Conservation (phyloP, 1,140 invertebrate genomes). For the Aphelenchoides avenae region DNA sequence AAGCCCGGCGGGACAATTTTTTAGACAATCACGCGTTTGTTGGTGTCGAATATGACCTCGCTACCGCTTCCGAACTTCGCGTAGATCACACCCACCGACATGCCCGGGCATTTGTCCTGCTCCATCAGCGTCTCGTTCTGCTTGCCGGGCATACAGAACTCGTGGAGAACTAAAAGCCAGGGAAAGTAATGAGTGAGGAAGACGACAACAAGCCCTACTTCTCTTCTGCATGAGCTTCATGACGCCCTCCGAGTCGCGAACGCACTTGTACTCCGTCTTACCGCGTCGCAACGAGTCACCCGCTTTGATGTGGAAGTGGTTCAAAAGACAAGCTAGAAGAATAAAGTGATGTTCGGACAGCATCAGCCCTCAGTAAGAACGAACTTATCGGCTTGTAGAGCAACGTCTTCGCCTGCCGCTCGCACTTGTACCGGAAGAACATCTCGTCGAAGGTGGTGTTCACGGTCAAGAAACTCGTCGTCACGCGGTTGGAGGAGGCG, state of each 20-base stretch:
- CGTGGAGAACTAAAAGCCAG: constrained; percentile 16
- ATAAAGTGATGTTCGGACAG: constrained; percentile 18
- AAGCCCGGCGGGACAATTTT: too few species aligned
- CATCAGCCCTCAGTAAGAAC: too few species aligned
- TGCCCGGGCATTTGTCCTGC: constrained; percentile 12
- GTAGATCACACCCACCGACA: constrained; percentile 17
- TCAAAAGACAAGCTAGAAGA: constrained; percentile 14
- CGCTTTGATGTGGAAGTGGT: constrained; percentile 13
- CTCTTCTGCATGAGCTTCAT: constrained; percentile 23
- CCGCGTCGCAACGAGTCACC: constrained; percentile 16
- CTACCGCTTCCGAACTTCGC: constrained; percentile 5
- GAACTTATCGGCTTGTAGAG: constrained; percentile 25
- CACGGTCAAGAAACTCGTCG: constrained; percentile 13
- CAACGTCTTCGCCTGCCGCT: constrained; percentile 9
- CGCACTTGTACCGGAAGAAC: constrained; percentile 23
- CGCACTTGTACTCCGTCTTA: constrained; percentile 18
- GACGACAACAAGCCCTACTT: constrained; percentile 5
- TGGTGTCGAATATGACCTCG: background rate
- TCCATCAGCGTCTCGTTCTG: constrained; percentile 20
- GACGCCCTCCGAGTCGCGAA: constrained; percentile 12
- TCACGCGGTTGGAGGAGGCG: constrained; percentile 12
- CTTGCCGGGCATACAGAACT: constrained; percentile 22
- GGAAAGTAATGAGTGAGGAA: constrained; percentile 1
- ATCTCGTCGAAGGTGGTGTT: constrained; percentile 18
- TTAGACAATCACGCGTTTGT: too few species aligned